Conservation (phyloP, 2,888 invertebrate species). For the Patella ulyssiponensis region DNA sequence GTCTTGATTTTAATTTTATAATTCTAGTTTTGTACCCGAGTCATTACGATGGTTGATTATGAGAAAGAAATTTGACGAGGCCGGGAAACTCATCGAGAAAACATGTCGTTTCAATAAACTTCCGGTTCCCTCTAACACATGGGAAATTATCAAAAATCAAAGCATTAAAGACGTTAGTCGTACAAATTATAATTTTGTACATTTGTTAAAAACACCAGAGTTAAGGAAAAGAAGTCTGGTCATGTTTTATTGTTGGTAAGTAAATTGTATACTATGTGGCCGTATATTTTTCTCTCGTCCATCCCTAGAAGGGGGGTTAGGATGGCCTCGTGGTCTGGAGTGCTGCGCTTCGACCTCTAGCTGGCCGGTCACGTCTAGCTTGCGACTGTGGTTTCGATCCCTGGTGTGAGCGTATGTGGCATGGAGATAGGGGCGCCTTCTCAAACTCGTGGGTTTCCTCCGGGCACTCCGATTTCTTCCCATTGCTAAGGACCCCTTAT, state of each 20-base stretch:
- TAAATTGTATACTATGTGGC: background rate
- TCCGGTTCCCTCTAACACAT: constrained; percentile 43
- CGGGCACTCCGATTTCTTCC: no score
- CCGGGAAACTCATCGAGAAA: constrained; percentile 46
- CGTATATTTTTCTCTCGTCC: background rate
- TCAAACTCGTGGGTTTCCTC: no score
- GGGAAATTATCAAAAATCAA: constrained; percentile 40
- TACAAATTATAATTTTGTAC: constrained; percentile 48
- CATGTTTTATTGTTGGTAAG: constrained; percentile 67
- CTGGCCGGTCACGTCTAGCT: no score
- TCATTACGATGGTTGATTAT: constrained; percentile 65
- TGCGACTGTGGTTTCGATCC: no score
- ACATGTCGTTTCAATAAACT: constrained; percentile 54
- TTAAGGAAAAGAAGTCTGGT: constrained; percentile 62
- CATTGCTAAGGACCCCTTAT: no score
- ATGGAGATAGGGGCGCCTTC: no score
- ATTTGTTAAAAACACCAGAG: constrained; percentile 58
- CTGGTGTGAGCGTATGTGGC: no score
- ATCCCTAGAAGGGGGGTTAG: background rate
- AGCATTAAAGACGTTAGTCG: constrained; percentile 36
- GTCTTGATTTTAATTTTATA: background rate
- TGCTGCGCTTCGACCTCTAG: no score
- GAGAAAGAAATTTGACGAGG: constrained; percentile 47
- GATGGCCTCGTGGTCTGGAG: background rate
- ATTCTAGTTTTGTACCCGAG: constrained; percentile 62